A percentile compares a stretch with the other conserved stretches of the same genome.
Evolutionary conservation across 2,797 vertebrate species (phyloP).

Genomic region (Eleutherodactylus coqui): DNA sequence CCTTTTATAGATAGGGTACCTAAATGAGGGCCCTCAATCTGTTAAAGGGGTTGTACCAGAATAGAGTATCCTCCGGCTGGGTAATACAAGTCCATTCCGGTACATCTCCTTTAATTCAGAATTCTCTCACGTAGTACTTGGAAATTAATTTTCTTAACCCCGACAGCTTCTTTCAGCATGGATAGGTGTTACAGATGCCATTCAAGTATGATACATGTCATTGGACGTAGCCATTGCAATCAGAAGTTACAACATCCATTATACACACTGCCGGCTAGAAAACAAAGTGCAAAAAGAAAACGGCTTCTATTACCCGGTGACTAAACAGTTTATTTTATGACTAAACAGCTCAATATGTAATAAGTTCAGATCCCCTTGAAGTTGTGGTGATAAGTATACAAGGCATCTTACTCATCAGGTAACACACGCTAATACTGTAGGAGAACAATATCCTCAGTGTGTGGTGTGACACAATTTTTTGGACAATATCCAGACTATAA

Average conservation of each 20-base stretch:
- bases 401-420: background rate
- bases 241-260: background rate
- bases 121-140: background rate
- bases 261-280: background rate
- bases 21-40: background rate
- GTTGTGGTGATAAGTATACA: background rate
- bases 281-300: background rate
- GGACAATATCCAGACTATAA: slow-evolving; percentile 8
- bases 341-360: background rate
- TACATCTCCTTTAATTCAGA: background rate
- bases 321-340: background rate
- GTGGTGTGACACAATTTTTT: slow-evolving; percentile 1
- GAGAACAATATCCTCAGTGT: slow-evolving; percentile 17
- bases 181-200: background rate
- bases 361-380: background rate
- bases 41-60: no score
- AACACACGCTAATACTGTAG: background rate
- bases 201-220: background rate
- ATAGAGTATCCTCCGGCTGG: no score
- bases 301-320: background rate
- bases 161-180: background rate
- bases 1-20: background rate
- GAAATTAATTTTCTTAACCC: background rate
- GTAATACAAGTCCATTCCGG: no score
- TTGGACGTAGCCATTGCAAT: background rate